Conservation (phyloP, 1,140 invertebrate species). For the Kradibia gibbosae region DNA sequence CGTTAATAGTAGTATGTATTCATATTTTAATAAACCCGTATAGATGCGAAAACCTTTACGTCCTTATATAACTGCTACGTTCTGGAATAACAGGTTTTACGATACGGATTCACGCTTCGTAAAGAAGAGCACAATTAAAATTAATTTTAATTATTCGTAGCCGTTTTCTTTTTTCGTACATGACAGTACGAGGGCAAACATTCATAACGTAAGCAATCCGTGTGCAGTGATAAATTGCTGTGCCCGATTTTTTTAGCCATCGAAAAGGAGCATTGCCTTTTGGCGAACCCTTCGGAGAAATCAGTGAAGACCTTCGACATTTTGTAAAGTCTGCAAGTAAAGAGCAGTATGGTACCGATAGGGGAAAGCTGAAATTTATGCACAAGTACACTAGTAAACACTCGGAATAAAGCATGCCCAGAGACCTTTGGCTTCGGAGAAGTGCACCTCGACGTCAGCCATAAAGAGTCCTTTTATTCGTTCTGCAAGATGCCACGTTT, state of each 20-base stretch:
- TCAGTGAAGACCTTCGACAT: conserved; percentile 56
- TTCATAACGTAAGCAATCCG: not conserved
- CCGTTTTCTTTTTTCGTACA: not conserved
- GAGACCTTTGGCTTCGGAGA: conserved; percentile 58
- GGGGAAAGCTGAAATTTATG: conserved; percentile 69
- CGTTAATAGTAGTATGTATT: not conserved
- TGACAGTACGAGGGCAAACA: not conserved
- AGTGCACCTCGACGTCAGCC: conserved; percentile 54
- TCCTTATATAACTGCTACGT: conserved; percentile 1
- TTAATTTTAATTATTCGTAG: conserved; percentile 7
- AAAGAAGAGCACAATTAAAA: conserved; percentile 21
- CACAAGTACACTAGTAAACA: conserved; percentile 67
- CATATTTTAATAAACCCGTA: conserved; percentile 1
- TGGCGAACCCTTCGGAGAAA: conserved; percentile 50
- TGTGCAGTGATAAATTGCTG: conserved; percentile 21
- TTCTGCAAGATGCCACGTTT: conserved; percentile 31
- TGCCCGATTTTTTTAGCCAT: conserved; percentile 21
- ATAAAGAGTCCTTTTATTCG: conserved; percentile 46
- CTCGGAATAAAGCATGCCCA: conserved; percentile 61
- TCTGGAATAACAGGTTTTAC: conserved; percentile 26
- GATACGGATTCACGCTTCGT: conserved; percentile 27
- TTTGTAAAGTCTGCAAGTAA: conserved; percentile 62
- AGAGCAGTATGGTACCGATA: conserved; percentile 33
- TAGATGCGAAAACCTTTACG: not conserved
- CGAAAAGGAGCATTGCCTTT: conserved; percentile 24